These are phyloP conservation scores for Limnephilus marmoratus DNA, from an alignment of 2,888 invertebrate genomes.

Conservation along the genomic window DNA sequence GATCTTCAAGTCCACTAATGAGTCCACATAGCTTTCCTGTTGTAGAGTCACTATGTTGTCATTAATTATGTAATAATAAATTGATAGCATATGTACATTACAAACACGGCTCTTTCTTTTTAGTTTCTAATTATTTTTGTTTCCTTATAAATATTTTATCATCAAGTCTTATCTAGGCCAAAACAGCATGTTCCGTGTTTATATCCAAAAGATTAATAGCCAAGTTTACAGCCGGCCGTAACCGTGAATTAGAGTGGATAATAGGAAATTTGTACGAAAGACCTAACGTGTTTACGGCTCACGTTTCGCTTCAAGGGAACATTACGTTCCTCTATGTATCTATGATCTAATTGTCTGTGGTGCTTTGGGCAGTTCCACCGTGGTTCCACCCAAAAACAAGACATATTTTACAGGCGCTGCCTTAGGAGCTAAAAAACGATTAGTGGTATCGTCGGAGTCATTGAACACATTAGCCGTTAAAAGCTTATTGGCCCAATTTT, in stretches of 20 bases:
- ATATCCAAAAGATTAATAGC: neutral
- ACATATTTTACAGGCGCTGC: neutral
- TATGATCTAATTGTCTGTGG: neutral
- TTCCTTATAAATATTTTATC: neutral
- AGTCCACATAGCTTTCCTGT: neutral
- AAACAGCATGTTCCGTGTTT: neutral
- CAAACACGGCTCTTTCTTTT: neutral
- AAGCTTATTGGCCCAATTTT: neutral
- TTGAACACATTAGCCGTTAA: neutral
- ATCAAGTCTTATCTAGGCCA: neutral
- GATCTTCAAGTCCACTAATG: no score
- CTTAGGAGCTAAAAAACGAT: neutral
- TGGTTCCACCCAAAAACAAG: neutral
- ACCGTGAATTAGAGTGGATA: conserved; percentile 31
- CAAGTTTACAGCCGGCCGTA: conserved; percentile 29
- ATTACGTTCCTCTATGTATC: neutral
- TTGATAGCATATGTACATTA: neutral
- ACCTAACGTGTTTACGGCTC: conserved; percentile 23
- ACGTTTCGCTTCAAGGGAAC: conserved; percentile 6
- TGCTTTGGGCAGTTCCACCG: neutral
- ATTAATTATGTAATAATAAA: neutral
- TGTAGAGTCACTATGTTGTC: neutral
- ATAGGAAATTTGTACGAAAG: conserved; percentile 19
- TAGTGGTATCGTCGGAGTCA: neutral
- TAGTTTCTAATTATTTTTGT: neutral